A percentile compares a stretch with the other conserved stretches of the same genome.
Evolutionary conservation across 2,113 vertebrate genomes (phyloP).

Genomic region (Podarcis raffonei): DNA sequence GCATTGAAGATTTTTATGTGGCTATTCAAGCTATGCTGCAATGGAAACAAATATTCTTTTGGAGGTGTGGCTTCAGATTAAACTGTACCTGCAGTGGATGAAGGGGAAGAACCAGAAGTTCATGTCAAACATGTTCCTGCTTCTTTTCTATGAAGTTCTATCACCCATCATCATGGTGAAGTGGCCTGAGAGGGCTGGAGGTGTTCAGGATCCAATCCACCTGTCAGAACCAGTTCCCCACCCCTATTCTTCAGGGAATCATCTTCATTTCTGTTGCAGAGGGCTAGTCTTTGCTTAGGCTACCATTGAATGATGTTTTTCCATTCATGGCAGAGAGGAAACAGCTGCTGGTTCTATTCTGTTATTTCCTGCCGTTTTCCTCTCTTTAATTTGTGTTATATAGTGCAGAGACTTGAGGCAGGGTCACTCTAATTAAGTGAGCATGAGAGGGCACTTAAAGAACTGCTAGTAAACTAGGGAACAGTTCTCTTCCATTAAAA

Average conservation of each 20-base stretch:
- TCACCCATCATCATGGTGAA: too few species aligned
- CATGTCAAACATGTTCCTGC: too few species aligned
- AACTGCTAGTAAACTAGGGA: constrained; percentile 4
- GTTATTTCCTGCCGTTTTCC: neutral
- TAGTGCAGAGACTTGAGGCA: neutral
- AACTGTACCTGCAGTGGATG: too few species aligned
- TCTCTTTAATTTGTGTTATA: constrained; percentile 13
- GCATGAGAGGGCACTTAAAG: neutral
- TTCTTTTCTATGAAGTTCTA: too few species aligned
- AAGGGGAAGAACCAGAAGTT: too few species aligned
- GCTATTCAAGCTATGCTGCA: too few species aligned
- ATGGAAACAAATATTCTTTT: too few species aligned
- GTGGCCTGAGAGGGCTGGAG: too few species aligned
- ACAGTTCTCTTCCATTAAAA: constrained; percentile 25
- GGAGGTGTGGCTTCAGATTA: too few species aligned
- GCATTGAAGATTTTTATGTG: too few species aligned
- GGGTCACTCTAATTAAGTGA: constrained; percentile 37
- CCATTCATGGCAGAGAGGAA: neutral
- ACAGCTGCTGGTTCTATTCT: neutral
- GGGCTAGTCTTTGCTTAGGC: neutral
- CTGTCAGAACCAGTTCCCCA: too few species aligned
- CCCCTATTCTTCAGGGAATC: neutral
- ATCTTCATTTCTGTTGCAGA: neutral
- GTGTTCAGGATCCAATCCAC: too few species aligned
- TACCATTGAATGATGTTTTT: neutral